Evolutionary conservation across 2,797 vertebrate genomes (phyloP).

Genomic region (Falco rusticolus): DNA sequence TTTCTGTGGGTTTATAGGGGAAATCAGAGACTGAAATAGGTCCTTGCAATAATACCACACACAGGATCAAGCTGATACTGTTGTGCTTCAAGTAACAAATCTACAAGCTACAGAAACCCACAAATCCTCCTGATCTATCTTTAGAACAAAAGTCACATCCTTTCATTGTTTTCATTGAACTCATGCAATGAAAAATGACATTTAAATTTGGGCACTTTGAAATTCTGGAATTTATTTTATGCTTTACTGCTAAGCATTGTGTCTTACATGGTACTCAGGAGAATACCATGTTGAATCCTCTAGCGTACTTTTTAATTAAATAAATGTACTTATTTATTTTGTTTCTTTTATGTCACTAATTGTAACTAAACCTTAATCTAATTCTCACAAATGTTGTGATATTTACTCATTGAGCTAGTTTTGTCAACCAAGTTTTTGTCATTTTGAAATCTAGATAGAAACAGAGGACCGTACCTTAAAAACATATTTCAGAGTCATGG

Average conservation of each 20-base stretch:
- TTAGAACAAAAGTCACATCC: slow-evolving; percentile 69
- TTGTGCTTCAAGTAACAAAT: neutral
- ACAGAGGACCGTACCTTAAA: neutral
- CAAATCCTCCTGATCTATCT: slow-evolving; percentile 43
- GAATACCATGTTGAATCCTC: neutral
- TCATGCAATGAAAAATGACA: slow-evolving; percentile 44
- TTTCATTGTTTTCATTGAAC: slow-evolving; percentile 64
- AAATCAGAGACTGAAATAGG: neutral
- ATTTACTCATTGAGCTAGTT: neutral
- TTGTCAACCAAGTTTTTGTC: neutral
- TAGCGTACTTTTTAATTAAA: neutral
- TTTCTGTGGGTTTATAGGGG: neutral
- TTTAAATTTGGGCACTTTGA: slow-evolving; percentile 31
- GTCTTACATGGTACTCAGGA: neutral
- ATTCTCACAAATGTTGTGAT: neutral
- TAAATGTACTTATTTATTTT: neutral
- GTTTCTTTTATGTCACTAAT: neutral
- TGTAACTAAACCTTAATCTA: neutral
- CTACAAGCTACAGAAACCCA: slow-evolving; percentile 40
- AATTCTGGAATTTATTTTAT: neutral
- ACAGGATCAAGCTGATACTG: neutral
- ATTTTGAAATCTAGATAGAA: neutral
- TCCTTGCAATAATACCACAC: neutral
- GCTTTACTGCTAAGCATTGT: neutral
- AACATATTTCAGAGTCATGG: neutral